phyloP scores from a whole-genome alignment of 1,140 invertebrate species.

The Drosophila bipectinata region DNA sequence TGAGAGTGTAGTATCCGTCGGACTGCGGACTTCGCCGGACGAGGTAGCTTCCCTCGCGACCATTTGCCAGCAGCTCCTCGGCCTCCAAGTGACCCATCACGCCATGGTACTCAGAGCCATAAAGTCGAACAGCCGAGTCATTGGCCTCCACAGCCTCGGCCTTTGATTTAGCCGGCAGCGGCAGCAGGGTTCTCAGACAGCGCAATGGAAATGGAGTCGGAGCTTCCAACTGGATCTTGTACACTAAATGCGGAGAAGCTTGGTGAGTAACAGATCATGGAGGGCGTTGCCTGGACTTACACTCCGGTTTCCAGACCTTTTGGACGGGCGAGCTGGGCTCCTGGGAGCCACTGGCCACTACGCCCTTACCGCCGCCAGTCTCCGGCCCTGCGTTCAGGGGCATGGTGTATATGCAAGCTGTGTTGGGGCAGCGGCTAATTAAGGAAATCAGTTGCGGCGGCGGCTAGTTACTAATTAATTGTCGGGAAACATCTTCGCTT shows the following conservation, averaged over 20 bases:
- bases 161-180: slow-evolving; percentile 31
- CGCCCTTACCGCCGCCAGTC: slow-evolving; percentile 4
- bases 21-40: slow-evolving; percentile 90
- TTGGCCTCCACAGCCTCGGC: slow-evolving; percentile 82
- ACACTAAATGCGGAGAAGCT: slow-evolving; percentile 86
- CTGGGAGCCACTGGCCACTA: slow-evolving; percentile 18
- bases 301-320: slow-evolving; percentile 85
- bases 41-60: slow-evolving; percentile 92
- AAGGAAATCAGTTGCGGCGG: slow-evolving; percentile 43
- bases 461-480: slow-evolving; percentile 1
- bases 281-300: slow-evolving; percentile 69
- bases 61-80: slow-evolving; percentile 86
- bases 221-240: slow-evolving; percentile 93
- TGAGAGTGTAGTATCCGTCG: slow-evolving; percentile 90
- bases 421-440: slow-evolving; percentile 24
- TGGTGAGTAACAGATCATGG: background rate
- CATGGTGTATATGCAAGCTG: slow-evolving; percentile 22
- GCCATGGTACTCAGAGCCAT: slow-evolving; percentile 92
- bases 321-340: slow-evolving; percentile 80
- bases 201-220: slow-evolving; percentile 89
- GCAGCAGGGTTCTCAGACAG: slow-evolving; percentile 85
- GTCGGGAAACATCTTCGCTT: slow-evolving; percentile 16
- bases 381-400: slow-evolving; percentile 34
- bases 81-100: slow-evolving; percentile 90
- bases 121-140: slow-evolving; percentile 85